Conservation (phyloP, 2,113 vertebrate species). For the Plecturocebus donacophilus region DNA sequence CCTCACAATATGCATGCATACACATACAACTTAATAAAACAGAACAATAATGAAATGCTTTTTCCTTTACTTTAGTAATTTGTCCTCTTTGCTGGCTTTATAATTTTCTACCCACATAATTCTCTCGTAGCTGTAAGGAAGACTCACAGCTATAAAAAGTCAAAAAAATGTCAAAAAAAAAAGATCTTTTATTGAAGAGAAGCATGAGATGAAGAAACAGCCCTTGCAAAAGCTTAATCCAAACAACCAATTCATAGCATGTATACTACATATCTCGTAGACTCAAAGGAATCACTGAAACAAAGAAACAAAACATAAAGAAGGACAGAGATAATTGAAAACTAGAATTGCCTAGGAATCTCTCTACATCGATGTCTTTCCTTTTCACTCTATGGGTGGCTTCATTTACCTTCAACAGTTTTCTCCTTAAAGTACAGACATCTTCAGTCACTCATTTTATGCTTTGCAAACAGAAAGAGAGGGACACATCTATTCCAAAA, state of each 20-base stretch:
- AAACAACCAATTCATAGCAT: neutral
- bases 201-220: neutral
- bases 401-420: neutral
- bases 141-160: neutral
- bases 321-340: neutral
- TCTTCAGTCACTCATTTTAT: neutral
- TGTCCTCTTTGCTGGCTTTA: neutral
- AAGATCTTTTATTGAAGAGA: neutral
- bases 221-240: neutral
- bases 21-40: neutral
- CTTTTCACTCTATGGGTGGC: neutral
- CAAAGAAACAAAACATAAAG: neutral
- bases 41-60: neutral
- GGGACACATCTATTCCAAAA: neutral
- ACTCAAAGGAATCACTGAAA: neutral
- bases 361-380: neutral
- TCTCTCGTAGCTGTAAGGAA: neutral
- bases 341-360: neutral
- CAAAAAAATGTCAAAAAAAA: neutral
- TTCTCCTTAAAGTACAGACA: neutral
- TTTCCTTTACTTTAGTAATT: neutral
- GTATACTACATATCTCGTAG: neutral
- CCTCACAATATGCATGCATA: neutral
- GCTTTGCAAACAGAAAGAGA: neutral
- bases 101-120: neutral